Evolutionary conservation across 2,888 invertebrate genomes (phyloP).

Genomic region (Atrina japonica): DNA sequence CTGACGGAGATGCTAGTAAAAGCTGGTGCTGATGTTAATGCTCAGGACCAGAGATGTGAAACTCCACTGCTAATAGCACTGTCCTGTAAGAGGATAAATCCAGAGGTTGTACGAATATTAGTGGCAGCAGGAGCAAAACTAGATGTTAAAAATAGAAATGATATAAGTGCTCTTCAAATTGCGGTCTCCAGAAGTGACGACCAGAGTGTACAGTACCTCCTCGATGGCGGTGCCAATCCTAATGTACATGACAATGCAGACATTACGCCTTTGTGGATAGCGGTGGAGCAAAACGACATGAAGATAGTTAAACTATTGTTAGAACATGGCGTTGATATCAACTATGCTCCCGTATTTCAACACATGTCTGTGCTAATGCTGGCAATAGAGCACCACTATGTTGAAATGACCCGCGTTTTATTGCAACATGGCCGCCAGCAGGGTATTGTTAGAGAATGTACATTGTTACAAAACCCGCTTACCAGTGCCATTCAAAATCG

Average conservation of each 20-base stretch:
- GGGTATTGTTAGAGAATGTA: not conserved
- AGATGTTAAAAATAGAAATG: constrained; percentile 58
- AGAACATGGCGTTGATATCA: constrained; percentile 62
- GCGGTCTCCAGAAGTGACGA: constrained; percentile 70
- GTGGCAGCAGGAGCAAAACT: constrained; percentile 70
- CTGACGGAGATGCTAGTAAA: constrained; percentile 62
- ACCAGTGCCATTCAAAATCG: constrained; percentile 58
- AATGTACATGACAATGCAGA: constrained; percentile 64
- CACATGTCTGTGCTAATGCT: not conserved
- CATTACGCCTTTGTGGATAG: constrained; percentile 73
- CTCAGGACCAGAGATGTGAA: constrained; percentile 54
- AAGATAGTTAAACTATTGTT: constrained; percentile 63
- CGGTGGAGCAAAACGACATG: constrained; percentile 70
- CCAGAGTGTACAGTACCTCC: constrained; percentile 62
- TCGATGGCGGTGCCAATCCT: constrained; percentile 67
- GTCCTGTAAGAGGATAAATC: constrained; percentile 55
- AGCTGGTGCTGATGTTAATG: constrained; percentile 68
- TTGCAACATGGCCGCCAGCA: not conserved
- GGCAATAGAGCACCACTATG: constrained; percentile 7
- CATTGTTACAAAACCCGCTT: constrained; percentile 47
- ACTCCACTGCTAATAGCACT: constrained; percentile 65
- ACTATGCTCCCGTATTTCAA: constrained; percentile 38
- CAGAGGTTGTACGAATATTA: constrained; percentile 61
- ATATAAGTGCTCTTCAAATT: constrained; percentile 69
- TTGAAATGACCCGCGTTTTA: constrained; percentile 9